Evolutionary conservation across 2,888 invertebrate genomes (phyloP), one percentile per base, ranked within the genome.

Genomic region (Clistopyga incitator): DNA sequence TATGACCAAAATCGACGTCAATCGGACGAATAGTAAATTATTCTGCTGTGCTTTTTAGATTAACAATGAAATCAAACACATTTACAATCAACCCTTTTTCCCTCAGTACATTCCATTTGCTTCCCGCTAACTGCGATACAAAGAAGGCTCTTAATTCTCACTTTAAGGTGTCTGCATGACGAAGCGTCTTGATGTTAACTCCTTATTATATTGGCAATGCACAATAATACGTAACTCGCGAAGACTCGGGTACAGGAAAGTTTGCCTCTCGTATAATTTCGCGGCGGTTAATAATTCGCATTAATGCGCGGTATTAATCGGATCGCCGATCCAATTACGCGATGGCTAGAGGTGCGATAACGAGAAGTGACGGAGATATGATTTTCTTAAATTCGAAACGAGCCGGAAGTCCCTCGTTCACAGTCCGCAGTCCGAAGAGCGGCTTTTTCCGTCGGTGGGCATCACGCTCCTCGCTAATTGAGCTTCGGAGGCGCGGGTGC

Each of bases 401-500:
- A 4, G 56, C 18, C 61, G 42, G n/a, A 42, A 23, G 45, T 29
- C 25, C 20, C 10, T 25, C 1, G 45, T 42, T 23, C n/a, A 52
- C 10, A 10, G 50, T 50, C 13, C 18, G 47, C n/a, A 59, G 50
- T 20, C 15, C 50, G 50, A 38, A 13, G 6, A 11, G 29, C 15
- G 6, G 20, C 18, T 34, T 18, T 6, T n/a, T 45, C 23, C n/a
- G 23, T 6, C 45, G n/a, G 54, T 8, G 38, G n/a, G n/a, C n/a
- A 20, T 50, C 54, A 34, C 23, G 23, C 25, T 54, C 38, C 29
- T 18, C 50, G 75, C 75, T 82, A 82, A 82, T 82, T 82, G 78
- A 82, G 50, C 70, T 70, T 59, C 56, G 70, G 50, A 68, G 72
- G 78, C 82, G 82, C 82, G 82, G 82, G 82, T 82, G 78, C 82